phyloP scores from a whole-genome alignment of 1,140 invertebrate genomes.

The Gerris buenoi region DNA sequence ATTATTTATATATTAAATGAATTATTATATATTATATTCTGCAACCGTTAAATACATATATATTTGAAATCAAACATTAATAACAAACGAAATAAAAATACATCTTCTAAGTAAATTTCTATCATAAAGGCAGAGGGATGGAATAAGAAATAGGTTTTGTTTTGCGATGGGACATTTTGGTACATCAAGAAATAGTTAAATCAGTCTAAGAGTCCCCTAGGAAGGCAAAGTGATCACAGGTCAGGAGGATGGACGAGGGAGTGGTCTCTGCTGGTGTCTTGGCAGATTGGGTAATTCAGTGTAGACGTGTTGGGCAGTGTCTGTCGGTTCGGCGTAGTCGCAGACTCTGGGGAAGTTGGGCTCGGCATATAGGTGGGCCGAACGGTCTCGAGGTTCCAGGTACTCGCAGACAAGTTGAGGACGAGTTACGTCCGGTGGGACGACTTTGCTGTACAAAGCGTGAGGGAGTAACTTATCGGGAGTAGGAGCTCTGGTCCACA shows the following conservation, averaged over 20 bases:
- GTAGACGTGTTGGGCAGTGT: constrained; percentile 50
- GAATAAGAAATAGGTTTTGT: too few relatives aligned
- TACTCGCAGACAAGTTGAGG: constrained; percentile 34
- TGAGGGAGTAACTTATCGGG: constrained; percentile 40
- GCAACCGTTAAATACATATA: too few relatives aligned
- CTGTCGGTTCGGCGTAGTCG: constrained; percentile 55
- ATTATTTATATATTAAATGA: too few relatives aligned
- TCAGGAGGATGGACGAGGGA: constrained; percentile 33
- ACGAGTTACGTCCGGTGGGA: neutral
- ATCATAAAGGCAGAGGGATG: too few relatives aligned
- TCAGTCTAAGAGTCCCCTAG: neutral
- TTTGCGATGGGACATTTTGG: too few relatives aligned
- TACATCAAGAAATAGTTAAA: too few relatives aligned
- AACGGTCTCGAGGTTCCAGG: constrained; percentile 34
- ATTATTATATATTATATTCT: too few relatives aligned
- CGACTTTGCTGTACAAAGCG: constrained; percentile 3
- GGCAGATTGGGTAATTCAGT: constrained; percentile 44
- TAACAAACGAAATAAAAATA: too few relatives aligned
- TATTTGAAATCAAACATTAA: too few relatives aligned
- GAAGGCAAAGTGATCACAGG: constrained; percentile 10
- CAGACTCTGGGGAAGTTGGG: constrained; percentile 28
- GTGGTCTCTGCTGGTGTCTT: constrained; percentile 37
- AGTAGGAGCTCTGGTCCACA: constrained; percentile 43
- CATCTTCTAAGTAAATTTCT: too few relatives aligned
- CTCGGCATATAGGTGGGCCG: constrained; percentile 36